Evolutionary conservation across 2,888 invertebrate species (phyloP).

Genomic region (Bimastos eiseni): DNA sequence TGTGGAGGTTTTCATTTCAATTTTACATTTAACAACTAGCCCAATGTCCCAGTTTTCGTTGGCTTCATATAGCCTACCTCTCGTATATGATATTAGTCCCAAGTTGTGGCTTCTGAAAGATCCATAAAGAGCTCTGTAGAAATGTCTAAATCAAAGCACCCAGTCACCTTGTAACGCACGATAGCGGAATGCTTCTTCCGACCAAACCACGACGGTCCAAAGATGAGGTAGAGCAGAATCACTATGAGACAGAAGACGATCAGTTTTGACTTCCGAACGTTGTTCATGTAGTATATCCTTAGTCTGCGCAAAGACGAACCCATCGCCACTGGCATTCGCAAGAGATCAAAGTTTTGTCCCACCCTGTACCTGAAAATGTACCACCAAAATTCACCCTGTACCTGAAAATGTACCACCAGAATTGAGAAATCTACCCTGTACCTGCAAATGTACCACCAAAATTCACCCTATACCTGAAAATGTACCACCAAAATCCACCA

Average conservation of each 20-base stretch:
- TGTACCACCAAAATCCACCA: not conserved
- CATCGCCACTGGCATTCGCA: not conserved
- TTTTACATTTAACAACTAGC: too few species aligned
- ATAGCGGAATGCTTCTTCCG: not conserved
- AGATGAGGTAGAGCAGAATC: slow-evolving; percentile 15
- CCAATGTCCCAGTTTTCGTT: too few species aligned
- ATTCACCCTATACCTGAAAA: too few species aligned
- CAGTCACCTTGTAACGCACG: slow-evolving; percentile 29
- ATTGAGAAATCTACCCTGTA: too few species aligned
- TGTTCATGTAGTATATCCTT: slow-evolving; percentile 36
- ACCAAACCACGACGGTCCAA: slow-evolving; percentile 28
- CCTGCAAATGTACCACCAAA: too few species aligned
- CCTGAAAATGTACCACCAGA: too few species aligned
- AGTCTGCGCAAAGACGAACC: slow-evolving; percentile 30
- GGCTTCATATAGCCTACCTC: too few species aligned
- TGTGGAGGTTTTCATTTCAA: too few species aligned
- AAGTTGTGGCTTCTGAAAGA: not conserved
- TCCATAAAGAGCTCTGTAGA: not conserved
- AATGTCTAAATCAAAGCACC: not conserved
- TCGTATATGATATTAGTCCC: too few species aligned
- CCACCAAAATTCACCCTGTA: not conserved
- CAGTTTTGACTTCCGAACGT: slow-evolving; percentile 28
- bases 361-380: not conserved
- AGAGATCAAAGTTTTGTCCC: not conserved
- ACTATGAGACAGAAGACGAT: not conserved